Evolutionary conservation across 2,797 vertebrate genomes (phyloP).

Genomic region (Columba guinea): DNA sequence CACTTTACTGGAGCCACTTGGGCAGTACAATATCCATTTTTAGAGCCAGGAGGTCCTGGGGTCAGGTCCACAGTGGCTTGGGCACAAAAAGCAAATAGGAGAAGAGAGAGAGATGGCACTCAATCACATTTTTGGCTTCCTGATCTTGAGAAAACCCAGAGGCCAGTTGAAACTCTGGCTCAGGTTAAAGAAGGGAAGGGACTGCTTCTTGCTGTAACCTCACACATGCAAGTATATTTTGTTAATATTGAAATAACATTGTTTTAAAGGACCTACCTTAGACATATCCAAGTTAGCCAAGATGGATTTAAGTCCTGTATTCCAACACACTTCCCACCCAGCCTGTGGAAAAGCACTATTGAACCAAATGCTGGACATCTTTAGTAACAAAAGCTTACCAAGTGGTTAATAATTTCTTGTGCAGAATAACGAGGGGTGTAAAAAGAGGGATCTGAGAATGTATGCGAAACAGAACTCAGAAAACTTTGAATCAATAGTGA

Average conservation of each 20-base stretch:
- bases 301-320: background rate
- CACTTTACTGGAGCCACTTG: background rate
- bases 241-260: background rate
- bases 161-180: background rate
- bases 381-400: background rate
- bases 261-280: background rate
- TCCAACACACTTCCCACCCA: background rate
- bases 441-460: background rate
- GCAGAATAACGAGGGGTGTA: accelerated
- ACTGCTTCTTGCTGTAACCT: background rate
- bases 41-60: conserved; percentile 30
- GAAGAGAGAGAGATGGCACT: background rate
- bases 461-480: background rate
- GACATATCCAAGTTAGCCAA: background rate
- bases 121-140: background rate
- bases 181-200: background rate
- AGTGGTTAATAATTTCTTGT: background rate
- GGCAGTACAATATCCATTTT: conserved; percentile 21
- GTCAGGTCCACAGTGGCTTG: conserved; percentile 14
- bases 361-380: background rate
- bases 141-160: background rate
- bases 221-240: background rate
- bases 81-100: conserved; percentile 21
- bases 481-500: background rate
- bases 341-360: background rate